Conservation (phyloP, 2,888 invertebrate species). For the Tetheella fluctuosa region DNA sequence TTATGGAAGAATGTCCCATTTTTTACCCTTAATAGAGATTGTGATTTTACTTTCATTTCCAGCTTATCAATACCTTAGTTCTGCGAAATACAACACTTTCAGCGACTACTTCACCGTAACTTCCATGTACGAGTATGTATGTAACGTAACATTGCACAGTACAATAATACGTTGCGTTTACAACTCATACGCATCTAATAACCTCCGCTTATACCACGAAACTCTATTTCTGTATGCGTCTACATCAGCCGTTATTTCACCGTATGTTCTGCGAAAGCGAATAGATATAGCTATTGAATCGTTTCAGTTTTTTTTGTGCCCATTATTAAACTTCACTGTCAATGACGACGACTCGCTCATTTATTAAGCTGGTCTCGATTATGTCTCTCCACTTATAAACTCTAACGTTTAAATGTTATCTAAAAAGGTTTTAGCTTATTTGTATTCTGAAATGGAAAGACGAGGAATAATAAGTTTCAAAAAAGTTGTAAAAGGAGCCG, state of each 20-base stretch:
- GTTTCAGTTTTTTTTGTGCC: background rate
- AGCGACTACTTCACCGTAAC: background rate
- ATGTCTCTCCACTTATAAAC: background rate
- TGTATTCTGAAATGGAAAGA: constrained; percentile 3
- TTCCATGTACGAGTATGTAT: background rate
- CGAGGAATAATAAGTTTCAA: constrained; percentile 4
- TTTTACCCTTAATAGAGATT: background rate
- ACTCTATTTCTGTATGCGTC: constrained; percentile 10
- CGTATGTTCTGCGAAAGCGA: constrained; percentile 14
- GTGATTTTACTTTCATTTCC: background rate
- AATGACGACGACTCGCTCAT: background rate
- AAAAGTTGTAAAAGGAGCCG: constrained; percentile 6
- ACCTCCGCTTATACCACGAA: constrained; percentile 9
- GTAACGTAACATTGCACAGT: background rate
- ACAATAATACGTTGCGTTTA: background rate
- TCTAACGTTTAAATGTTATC: background rate
- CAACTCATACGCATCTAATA: background rate
- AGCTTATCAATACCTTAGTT: constrained; percentile 5
- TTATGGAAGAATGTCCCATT: background rate
- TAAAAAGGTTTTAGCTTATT: background rate
- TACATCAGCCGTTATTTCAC: constrained; percentile 12
- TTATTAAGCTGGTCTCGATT: background rate
- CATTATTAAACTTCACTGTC: background rate
- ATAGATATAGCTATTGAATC: background rate
- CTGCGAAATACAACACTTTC: constrained; percentile 3